Evolutionary conservation across 2,113 vertebrate species (phyloP).

Genomic region (Hemiscyllium ocellatum): DNA sequence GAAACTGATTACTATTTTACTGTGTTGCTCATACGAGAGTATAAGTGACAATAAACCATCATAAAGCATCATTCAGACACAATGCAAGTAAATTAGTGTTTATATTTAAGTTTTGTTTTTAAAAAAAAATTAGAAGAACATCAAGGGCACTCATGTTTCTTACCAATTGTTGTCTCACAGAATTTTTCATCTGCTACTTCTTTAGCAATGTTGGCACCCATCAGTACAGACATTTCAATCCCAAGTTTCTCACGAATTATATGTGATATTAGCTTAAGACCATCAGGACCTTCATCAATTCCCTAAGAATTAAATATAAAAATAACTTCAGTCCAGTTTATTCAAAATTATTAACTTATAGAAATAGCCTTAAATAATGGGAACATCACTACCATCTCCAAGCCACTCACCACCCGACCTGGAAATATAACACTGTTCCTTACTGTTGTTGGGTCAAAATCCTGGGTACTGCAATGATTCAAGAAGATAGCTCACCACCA

Average conservation of each 20-base stretch:
- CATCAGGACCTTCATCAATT: constrained; percentile 63
- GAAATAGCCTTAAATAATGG: background rate
- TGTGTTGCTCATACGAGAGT: too few species aligned
- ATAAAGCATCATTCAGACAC: background rate
- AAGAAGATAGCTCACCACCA: too few species aligned
- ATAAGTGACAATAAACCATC: too few species aligned
- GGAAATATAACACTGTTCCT: too few species aligned
- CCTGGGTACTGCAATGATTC: too few species aligned
- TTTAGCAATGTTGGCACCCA: constrained; percentile 77
- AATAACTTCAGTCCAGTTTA: background rate
- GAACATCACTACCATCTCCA: too few species aligned
- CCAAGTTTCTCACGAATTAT: constrained; percentile 72
- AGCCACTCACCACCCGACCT: too few species aligned
- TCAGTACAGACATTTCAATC: constrained; percentile 73
- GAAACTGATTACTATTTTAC: too few species aligned
- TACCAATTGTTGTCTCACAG: constrained; percentile 78
- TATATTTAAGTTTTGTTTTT: background rate
- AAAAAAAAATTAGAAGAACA: background rate
- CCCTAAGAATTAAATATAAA: constrained; percentile 53
- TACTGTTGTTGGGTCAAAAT: too few species aligned
- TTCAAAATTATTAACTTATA: background rate
- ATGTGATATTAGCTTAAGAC: constrained; percentile 71
- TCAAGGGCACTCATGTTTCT: constrained; percentile 29
- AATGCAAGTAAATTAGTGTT: background rate
- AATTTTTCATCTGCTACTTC: constrained; percentile 79